Evolutionary conservation across 2,888 invertebrate species (phyloP).

Genomic region (Ornithoptera priamus): DNA sequence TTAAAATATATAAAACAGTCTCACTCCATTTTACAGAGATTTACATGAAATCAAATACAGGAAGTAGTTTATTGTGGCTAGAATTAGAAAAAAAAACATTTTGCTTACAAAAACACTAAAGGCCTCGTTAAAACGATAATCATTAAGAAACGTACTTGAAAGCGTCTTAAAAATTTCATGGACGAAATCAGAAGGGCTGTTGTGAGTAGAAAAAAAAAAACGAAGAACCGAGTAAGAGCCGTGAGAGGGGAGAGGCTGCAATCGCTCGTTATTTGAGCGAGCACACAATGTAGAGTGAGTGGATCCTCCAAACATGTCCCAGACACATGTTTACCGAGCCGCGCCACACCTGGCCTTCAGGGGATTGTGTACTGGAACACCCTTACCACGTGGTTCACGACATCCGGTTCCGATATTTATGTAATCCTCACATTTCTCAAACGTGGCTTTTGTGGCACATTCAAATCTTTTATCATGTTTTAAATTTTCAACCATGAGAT

Average conservation of each 20-base stretch:
- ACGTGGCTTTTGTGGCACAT: no score
- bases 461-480: no score
- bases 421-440: no score
- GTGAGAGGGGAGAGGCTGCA: constrained; percentile 21
- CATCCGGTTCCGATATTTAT: no score
- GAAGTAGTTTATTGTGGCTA: not conserved
- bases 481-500: no score
- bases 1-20: no score
- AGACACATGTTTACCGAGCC: constrained; percentile 48
- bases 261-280: constrained; percentile 36
- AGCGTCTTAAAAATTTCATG: constrained; percentile 23
- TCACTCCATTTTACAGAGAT: no score
- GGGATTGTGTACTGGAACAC: constrained; percentile 38
- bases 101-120: constrained; percentile 9
- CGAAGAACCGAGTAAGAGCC: constrained; percentile 21
- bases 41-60: not conserved
- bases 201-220: constrained; percentile 15
- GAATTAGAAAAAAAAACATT: not conserved
- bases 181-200: constrained; percentile 15
- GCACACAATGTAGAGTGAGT: constrained; percentile 31
- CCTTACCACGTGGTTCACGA: constrained; percentile 29
- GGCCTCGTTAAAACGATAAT: constrained; percentile 25
- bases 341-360: constrained; percentile 44
- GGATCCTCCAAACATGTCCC: constrained; percentile 36
- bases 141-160: constrained; percentile 18